Conservation (phyloP, 1,140 invertebrate genomes). For the Drosophila lini region DNA sequence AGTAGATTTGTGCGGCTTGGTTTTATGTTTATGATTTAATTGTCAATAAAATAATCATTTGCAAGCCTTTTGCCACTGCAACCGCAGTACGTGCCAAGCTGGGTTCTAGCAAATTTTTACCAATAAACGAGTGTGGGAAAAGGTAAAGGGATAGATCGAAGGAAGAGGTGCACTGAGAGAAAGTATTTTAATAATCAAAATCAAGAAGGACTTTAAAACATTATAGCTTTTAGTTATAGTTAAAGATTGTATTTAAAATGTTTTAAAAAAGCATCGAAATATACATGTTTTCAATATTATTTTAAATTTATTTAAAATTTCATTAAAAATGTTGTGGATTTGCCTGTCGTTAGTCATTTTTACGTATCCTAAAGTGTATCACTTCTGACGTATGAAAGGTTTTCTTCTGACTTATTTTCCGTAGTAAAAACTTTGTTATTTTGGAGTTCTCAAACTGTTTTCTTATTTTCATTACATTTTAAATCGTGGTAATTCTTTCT, state of each 20-base stretch:
- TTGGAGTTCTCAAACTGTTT: too few species aligned
- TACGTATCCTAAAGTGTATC: too few species aligned
- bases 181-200: background rate
- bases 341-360: too few species aligned
- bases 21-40: constrained; percentile 77
- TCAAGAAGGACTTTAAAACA: background rate
- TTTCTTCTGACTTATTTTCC: background rate
- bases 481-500: constrained; percentile 2
- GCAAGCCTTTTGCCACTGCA: constrained; percentile 71
- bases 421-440: background rate
- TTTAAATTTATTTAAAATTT: too few species aligned
- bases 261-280: too few species aligned
- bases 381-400: too few species aligned
- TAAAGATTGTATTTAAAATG: too few species aligned
- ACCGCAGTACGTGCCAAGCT: constrained; percentile 73
- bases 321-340: too few species aligned
- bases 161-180: constrained; percentile 34
- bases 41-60: constrained; percentile 82
- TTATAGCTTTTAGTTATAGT: too few species aligned
- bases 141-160: constrained; percentile 7
- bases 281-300: too few species aligned
- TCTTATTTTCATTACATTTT: background rate
- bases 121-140: constrained; percentile 54
- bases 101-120: constrained; percentile 61
- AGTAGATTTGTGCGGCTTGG: constrained; percentile 58